Evolutionary conservation across 2,888 invertebrate genomes (phyloP).

Genomic region (Cordilura impudica): DNA sequence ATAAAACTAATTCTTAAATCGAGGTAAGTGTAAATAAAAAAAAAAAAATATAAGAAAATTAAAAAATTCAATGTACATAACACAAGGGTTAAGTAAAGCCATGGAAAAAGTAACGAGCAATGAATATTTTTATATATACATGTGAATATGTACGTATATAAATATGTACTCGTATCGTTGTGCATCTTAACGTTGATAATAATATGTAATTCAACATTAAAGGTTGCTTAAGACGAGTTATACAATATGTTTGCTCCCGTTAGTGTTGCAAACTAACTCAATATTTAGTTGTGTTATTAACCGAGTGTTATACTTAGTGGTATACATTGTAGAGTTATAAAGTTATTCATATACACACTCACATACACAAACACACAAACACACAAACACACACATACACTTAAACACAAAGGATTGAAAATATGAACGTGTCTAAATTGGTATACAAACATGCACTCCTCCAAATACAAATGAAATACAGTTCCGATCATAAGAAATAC

Average conservation of each 20-base stretch:
- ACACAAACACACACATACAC: background rate
- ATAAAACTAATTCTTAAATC: slow-evolving; percentile 28
- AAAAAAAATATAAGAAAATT: background rate
- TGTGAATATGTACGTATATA: background rate
- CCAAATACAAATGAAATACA: background rate
- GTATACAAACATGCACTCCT: no score
- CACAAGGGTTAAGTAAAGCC: background rate
- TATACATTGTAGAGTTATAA: slow-evolving; percentile 3
- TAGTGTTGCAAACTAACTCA: background rate
- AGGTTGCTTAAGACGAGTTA: slow-evolving; percentile 27
- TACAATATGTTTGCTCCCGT: background rate
- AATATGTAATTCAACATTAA: slow-evolving; percentile 34
- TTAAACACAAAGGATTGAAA: background rate
- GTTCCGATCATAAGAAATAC: no score
- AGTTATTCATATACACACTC: background rate
- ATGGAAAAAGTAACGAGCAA: background rate
- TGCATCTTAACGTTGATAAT: slow-evolving; percentile 12
- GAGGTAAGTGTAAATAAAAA: background rate
- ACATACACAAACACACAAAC: background rate
- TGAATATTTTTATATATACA: background rate
- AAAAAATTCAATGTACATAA: no score
- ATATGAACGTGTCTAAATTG: background rate
- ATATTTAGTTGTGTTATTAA: slow-evolving; percentile 4
- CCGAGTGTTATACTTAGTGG: slow-evolving; percentile 14
- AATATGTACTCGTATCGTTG: background rate